Evolutionary conservation across 2,797 vertebrate genomes (phyloP).

Genomic region (Propithecus deckenii): DNA sequence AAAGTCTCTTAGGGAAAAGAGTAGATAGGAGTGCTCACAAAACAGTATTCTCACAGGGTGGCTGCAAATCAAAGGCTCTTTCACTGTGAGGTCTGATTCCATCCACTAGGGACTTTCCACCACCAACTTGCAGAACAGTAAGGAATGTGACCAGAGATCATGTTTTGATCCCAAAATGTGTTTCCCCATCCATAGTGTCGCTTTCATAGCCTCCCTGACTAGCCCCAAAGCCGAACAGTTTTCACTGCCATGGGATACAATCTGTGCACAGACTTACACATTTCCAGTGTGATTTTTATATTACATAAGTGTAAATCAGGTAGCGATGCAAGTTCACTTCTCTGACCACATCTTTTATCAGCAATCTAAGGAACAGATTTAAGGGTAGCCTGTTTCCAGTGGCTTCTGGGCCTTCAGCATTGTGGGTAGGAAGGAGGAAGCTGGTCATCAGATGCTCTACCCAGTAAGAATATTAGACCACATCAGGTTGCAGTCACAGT

Average conservation of each 20-base stretch:
- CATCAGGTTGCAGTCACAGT: background rate
- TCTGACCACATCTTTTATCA: background rate
- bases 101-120: background rate
- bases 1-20: background rate
- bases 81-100: background rate
- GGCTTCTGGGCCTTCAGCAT: background rate
- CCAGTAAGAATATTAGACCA: background rate
- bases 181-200: background rate
- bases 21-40: background rate
- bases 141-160: background rate
- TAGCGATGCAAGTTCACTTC: background rate
- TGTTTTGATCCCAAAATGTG: background rate
- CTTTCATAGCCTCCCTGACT: background rate
- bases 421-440: background rate
- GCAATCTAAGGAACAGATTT: background rate
- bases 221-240: background rate
- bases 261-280: background rate
- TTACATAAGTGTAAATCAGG: background rate
- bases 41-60: background rate
- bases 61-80: background rate
- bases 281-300: background rate
- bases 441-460: background rate
- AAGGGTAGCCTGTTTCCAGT: background rate
- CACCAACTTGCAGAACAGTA: background rate
- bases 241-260: background rate